Evolutionary conservation across 1,140 invertebrate species (phyloP).

Genomic region (Caligus rogercresseyi): DNA sequence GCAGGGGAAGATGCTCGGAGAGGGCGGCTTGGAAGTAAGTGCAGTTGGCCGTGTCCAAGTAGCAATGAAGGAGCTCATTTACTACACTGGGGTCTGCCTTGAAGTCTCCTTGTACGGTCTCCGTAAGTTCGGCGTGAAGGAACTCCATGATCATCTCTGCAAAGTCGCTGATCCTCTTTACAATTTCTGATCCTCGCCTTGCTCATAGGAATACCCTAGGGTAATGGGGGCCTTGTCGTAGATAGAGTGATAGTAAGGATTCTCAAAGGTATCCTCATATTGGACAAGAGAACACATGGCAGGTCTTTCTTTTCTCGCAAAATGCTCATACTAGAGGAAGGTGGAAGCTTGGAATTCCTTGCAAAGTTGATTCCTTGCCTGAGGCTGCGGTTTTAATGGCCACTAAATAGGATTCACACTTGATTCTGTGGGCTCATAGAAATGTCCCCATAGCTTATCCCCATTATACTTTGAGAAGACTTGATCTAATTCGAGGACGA

Average conservation of each 20-base stretch:
- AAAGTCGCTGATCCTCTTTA: not conserved
- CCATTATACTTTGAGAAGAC: not conserved
- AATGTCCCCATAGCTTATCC: not conserved
- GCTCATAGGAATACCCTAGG: not conserved
- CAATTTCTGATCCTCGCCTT: not conserved
- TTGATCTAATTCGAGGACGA: constrained; percentile 1
- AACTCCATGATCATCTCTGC: not conserved
- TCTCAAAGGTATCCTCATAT: constrained; percentile 11
- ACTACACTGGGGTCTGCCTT: constrained; percentile 9
- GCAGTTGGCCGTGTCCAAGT: not conserved
- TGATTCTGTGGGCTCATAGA: not conserved
- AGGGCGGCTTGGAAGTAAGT: not conserved
- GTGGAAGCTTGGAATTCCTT: not conserved
- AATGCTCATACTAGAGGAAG: not conserved
- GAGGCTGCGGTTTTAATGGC: not conserved
- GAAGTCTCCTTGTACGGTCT: not conserved
- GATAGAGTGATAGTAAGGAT: constrained; percentile 14
- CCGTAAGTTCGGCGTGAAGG: not conserved
- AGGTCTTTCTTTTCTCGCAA: constrained; percentile 1
- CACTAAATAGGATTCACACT: not conserved
- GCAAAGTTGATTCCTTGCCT: not conserved
- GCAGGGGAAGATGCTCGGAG: not conserved
- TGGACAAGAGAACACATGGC: constrained; percentile 6
- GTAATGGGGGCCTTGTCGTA: constrained; percentile 2
- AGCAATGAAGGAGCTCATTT: constrained; percentile 12